Conservation (phyloP, 2,888 invertebrate genomes). For the Nephrocerus scutellatus region DNA sequence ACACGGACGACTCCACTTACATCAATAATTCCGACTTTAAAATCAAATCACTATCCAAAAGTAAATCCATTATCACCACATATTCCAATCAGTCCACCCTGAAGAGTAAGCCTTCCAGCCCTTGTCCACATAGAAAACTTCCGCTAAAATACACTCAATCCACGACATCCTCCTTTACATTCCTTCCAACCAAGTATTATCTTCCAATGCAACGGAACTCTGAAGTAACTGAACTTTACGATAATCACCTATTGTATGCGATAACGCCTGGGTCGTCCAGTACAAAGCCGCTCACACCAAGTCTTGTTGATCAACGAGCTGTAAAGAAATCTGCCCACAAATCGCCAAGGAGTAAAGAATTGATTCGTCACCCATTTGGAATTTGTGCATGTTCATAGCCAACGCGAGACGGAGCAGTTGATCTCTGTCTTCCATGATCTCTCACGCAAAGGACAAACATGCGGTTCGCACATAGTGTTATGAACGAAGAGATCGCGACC, state of each 20-base stretch:
- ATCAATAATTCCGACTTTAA: conserved; percentile 33
- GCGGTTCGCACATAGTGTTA: too few relatives aligned
- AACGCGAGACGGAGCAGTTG: conserved; percentile 21
- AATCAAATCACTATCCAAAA: conserved; percentile 35
- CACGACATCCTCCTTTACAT: conserved; percentile 42
- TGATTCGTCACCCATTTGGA: conserved; percentile 44
- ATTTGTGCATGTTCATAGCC: conserved; percentile 49
- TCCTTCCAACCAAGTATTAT: conserved; percentile 33
- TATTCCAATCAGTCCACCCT: conserved; percentile 42
- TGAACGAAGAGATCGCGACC: too few relatives aligned
- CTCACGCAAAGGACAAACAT: too few relatives aligned
- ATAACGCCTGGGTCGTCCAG: conserved; percentile 27
- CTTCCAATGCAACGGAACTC: conserved; percentile 41
- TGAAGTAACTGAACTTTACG: conserved; percentile 42
- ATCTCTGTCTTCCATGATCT: too few relatives aligned
- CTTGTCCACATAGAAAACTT: too few relatives aligned
- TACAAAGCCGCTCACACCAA: conserved; percentile 8
- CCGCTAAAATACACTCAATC: conserved; percentile 38
- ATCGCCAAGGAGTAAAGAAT: conserved; percentile 38
- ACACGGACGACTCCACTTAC: conserved; percentile 31
- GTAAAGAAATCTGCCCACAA: too few relatives aligned
- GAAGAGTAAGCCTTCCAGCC: too few relatives aligned
- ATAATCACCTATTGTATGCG: conserved; percentile 41
- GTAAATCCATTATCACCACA: too few relatives aligned
- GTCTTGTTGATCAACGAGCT: too few relatives aligned